Base-by-base conservation (phyloP, 2,113 vertebrate genomes). In the Vanacampus margaritifer region DNA sequence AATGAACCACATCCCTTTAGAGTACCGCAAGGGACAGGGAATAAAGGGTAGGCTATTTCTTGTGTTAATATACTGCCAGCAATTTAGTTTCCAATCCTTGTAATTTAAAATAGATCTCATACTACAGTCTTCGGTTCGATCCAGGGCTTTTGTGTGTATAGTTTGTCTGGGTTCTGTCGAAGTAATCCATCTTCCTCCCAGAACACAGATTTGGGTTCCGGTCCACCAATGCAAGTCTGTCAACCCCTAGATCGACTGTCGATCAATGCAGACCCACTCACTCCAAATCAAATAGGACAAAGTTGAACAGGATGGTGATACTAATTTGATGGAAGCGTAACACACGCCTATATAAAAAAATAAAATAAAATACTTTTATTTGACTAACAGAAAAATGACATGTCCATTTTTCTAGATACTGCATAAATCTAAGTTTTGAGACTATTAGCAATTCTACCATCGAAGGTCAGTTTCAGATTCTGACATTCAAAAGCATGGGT, bases 21-120 rank as follows among this genome's bases (percentile, higher is more conserved):
- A 43, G 71, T 59, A 66, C 28, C 63, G 69, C 54, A 63, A 81
- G 82, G 70, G 73, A 62, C 75, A 78, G 26, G 28, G 2, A 32
- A 32, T 14, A 2, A 67, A 65, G n/a, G n/a, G n/a, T n/a, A 9
- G 12, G 54, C 17, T 8, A 16, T 67, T 59, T 72, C 64, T 64
- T 63, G 17, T 21, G 57, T 43, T 43, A 69, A 39, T 6, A 11
- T 64, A 3, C 57, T 51, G 65, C 9, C 43, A 23, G 21, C 4
- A 7, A 6, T 64, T 66, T 0, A 3, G 48, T 63, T 53, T 2
- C 0, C 35, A 36, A 10, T 1, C 46, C 46, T n/a, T 3, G 2
- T 23, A 8, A n/a, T 51, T 68, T 41, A 71, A 62, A 16, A 6
- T 50, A 32, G 54, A 57, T 6, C 14, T 17, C 54, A 57, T 0